Base-by-base conservation (phyloP, 1,140 invertebrate genomes). In the Eubasilissa regina region DNA sequence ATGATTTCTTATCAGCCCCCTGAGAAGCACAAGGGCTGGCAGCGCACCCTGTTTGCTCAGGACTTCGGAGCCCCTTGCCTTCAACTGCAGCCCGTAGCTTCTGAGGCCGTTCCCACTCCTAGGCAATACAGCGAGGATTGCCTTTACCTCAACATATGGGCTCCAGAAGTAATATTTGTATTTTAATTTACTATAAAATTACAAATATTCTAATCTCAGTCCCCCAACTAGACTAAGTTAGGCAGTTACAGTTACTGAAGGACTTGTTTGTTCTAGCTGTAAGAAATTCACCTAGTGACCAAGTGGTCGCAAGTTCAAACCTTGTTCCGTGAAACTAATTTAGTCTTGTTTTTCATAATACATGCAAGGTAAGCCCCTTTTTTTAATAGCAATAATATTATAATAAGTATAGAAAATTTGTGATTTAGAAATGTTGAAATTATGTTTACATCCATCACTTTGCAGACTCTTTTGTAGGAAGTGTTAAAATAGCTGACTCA, bases 71-170 rank as follows among this genome's bases (percentile, higher is more conserved):
- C 91, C 4, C 84, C 90, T 4, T 92, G 91, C 80, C 88, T 89
- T 4, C 90, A 91, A 78, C 86, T 4, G 64, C 64, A 51, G 60
- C 83, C 17, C 72, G 73, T 25, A 73, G 35, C 11, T 15, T 11
- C 81, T 84, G 10, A 62, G n/a, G 58, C 56, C 12, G 35, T 80
- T 53, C 60, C 60, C 0, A 17, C 17, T 12, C 11, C 45, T 83
- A 75, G 45, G 10, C 84, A 19, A 84, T 85, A 72, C 83, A 84
- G 85, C 73, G 91, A 92, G 84, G 89, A 91, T 83, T 91, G 91
- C 73, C 84, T 91, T 10, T 90, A 87, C 68, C 82, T 91, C 11
- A 91, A 91, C 77, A 87, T 92, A 53, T 92, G 91, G 91, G 87
- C 89, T 0, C 90, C 90, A 17, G 89, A 91, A 81, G 89, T 89